Evolutionary conservation across 2,797 vertebrate genomes (phyloP), one percentile per base, ranked within the genome.

Genomic region (Tragelaphus oryx): DNA sequence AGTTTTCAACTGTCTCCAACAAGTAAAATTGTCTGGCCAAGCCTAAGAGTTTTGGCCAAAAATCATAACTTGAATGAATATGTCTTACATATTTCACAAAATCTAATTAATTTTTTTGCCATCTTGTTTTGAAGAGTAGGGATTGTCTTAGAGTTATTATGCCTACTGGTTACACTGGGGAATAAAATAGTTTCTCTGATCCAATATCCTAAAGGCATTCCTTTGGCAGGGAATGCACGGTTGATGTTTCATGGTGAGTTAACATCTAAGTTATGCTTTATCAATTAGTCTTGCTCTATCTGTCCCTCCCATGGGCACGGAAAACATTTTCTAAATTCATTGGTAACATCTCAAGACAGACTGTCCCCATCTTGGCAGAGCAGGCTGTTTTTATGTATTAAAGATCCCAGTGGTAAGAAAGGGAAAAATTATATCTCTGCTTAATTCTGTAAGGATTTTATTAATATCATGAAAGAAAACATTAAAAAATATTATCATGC

Each of bases 121-220:
- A n/a, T 96, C 22, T 50, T 97, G 8, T 78, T 97, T 75, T 96
- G 30, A 54, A 93, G 89, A 60, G 18, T 24, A 44, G 48, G 22
- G 54, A 87, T 30, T 68, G 74, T 83, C 54, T 26, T 68, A 92
- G 52, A 52, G 24, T 50, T 91, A 41, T 96, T 93, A 92, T 65
- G 75, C 76, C 48, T 37, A 79, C 87, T 95, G 80, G 74, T 88
- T 96, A 93, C 81, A 91, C 83, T 91, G 84, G 65, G 50, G 26
- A 96, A 90, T 96, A 95, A 91, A 95, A 76, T 82, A 50, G 48
- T 84, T 97, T 95, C 41, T 91, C 85, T 92, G 81, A 85, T 87
- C 41, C 87, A 85, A 74, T 22, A 62, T 68, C 50, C 55, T 85
- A 68, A 92, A 85, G 85, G 79, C 60, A 87, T 91, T 90, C 44